These are phyloP conservation scores for Rhynchotus rufescens DNA, from an alignment of 2,797 vertebrate genomes.

Conservation along the genomic window DNA sequence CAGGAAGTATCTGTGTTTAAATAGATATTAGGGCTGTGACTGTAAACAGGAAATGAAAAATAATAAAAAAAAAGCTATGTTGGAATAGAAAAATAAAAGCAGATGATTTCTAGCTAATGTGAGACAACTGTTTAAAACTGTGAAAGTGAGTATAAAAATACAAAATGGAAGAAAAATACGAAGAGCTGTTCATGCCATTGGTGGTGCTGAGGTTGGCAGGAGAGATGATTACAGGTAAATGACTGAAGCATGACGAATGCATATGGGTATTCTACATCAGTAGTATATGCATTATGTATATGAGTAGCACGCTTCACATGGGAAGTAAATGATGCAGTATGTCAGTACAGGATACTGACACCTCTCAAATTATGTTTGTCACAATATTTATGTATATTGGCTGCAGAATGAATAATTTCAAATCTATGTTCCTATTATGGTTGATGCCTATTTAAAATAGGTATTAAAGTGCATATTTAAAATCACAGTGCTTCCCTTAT, in stretches of 20 bases:
- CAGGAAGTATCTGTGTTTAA: neutral
- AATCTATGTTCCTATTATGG: neutral
- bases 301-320: neutral
- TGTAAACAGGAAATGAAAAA: constrained; percentile 10
- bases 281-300: neutral
- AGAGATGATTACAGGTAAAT: neutral
- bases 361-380: neutral
- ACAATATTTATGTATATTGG: neutral
- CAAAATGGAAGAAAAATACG: neutral
- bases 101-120: neutral
- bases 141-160: neutral
- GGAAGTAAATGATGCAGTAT: neutral
- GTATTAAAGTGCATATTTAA: neutral
- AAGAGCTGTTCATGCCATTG: neutral
- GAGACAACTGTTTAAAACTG: neutral
- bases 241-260: neutral
- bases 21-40: neutral
- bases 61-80: neutral
- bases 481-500: neutral
- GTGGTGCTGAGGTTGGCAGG: neutral
- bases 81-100: constrained; percentile 3
- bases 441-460: neutral
- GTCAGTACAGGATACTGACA: neutral
- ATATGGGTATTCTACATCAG: neutral
- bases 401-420: neutral